Base-by-base conservation (phyloP, 2,888 invertebrate genomes). In the Eristalis pertinax region DNA sequence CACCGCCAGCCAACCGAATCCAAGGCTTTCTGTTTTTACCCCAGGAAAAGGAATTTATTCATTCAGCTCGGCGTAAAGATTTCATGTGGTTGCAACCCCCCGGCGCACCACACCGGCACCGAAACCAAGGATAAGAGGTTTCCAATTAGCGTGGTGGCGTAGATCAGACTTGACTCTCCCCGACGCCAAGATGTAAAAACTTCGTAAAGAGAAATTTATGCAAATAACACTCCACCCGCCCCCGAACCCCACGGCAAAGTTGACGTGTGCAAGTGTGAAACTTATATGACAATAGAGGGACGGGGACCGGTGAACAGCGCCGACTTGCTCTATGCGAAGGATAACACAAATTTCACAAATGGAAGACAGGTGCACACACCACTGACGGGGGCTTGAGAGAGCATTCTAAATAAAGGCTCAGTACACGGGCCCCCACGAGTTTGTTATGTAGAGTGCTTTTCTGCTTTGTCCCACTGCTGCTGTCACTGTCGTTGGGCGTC, bases 81-180 rank as follows among this genome's bases (percentile, higher is more conserved):
- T 87, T 83, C 78, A 82, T 82, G 86, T 83, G 86, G 86, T 75
- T 83, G 69, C 50, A 43, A 41, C 24, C 26, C 63, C 63, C 38
- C 58, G 11, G 8, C 7, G 3, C 22, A 22, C 29, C 58, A 10
- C 26, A 13, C 62, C 35, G 24, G 24, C 29, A 35, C 65, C 38
- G 56, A 72, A 58, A 35, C 86, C 86, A 73, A 76, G 75, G 86
- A 87, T 87, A 87, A 87, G 86, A 83, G 83, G 83, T 83, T 87
- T 87, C 86, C 86, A 87, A 87, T 87, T 87, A 87, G 86, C 86
- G 83, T 78, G 83, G 83, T 83, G 86, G 86, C 83, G 75, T 76
- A 83, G 72, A 87, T 79, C 86, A 87, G 79, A 77, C 81, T 76
- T 19, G 50, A 50, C 67, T 76, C n/a, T 63, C n/a, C 69, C 43